A percentile compares a stretch with the other conserved stretches of the same genome.
These are phyloP conservation scores for Hyposmocoma kahamanoa DNA, from an alignment of 1,140 invertebrate genomes.

Conservation along the genomic window DNA sequence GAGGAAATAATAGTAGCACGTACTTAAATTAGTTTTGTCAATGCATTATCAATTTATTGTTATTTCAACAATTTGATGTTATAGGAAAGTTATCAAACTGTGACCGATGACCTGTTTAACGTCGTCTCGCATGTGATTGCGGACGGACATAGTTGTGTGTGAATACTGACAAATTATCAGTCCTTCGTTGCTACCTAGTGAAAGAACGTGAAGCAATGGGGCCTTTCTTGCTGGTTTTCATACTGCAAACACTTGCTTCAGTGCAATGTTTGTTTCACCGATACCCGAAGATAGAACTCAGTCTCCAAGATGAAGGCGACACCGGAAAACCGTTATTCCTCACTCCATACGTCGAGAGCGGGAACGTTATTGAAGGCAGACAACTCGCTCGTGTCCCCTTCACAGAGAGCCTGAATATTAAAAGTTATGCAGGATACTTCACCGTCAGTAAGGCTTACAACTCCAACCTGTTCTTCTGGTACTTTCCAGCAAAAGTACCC, in stretches of 20 bases:
- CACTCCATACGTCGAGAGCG: conserved; percentile 78
- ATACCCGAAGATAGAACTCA: conserved; percentile 49
- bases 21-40: too few species aligned
- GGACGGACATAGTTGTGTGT: too few species aligned
- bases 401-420: conserved; percentile 53
- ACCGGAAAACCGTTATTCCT: conserved; percentile 78
- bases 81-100: too few species aligned
- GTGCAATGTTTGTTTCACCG: conserved; percentile 41
- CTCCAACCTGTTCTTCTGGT: conserved; percentile 87
- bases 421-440: conserved; percentile 79
- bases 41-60: too few species aligned
- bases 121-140: too few species aligned
- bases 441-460: conserved; percentile 80
- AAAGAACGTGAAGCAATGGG: too few species aligned
- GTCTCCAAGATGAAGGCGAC: conserved; percentile 71
- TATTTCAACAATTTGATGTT: too few species aligned
- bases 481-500: conserved; percentile 78
- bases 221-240: conserved; percentile 22
- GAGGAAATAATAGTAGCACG: too few species aligned
- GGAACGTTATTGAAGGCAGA: conserved; percentile 60
- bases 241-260: conserved; percentile 31
- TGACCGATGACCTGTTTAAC: too few species aligned
- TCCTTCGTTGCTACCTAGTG: too few species aligned
- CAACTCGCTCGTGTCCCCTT: conserved; percentile 49
- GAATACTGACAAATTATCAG: too few species aligned